Conservation (phyloP, 2,797 vertebrate genomes). For the Sebastolobus alascanus region DNA sequence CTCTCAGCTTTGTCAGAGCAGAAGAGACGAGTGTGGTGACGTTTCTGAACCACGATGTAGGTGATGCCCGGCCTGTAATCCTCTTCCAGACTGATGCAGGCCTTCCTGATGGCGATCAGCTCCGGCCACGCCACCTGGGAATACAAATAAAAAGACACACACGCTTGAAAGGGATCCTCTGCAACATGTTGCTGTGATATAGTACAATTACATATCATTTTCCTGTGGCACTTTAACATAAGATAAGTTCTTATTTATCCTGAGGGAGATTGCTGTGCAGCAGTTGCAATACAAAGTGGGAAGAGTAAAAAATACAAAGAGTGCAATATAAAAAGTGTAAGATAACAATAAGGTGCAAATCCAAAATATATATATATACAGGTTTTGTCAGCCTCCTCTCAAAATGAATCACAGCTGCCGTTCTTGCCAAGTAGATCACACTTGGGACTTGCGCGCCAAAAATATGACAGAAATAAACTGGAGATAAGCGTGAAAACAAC, state of each 20-base stretch:
- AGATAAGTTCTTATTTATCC: not conserved
- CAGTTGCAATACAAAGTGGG: not conserved
- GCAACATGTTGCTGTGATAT: not conserved
- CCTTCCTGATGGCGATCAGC: slow-evolving; percentile 98
- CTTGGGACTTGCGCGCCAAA: not conserved
- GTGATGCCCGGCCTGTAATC: slow-evolving; percentile 98
- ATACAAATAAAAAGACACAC: not conserved
- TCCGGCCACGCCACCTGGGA: slow-evolving; percentile 97
- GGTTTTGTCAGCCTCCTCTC: not conserved
- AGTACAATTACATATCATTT: not conserved
- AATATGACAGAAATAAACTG: not conserved
- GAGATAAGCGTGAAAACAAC: not conserved
- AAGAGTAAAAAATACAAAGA: not conserved
- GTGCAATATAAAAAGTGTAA: not conserved
- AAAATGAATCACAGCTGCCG: not conserved
- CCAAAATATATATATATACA: not conserved
- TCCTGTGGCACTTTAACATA: not conserved
- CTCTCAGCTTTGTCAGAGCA: slow-evolving; percentile 98
- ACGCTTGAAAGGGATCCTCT: not conserved
- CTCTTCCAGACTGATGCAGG: slow-evolving; percentile 98
- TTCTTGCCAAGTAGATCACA: not conserved
- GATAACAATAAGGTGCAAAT: not conserved
- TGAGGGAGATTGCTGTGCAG: not conserved
- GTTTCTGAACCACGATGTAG: slow-evolving; percentile 99
- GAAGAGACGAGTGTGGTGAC: slow-evolving; percentile 98